Percentiles rank a stretch among this genome's conserved stretches.
phyloP scores from a whole-genome alignment of 2,113 vertebrate species.

The Cromileptes altivelis region DNA sequence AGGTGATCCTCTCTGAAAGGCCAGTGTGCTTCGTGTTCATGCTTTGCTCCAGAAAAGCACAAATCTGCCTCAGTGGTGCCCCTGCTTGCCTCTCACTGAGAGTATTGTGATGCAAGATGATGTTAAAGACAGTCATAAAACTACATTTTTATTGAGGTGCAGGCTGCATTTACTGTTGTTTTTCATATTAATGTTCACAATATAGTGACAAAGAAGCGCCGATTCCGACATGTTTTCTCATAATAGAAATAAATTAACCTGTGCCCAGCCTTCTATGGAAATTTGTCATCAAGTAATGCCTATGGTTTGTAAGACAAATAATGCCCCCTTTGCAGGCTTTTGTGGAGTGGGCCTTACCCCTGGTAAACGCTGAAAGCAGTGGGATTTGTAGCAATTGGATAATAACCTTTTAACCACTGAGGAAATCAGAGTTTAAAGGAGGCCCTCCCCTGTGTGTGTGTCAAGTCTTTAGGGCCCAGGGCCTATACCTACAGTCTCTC shows the following conservation, averaged over 20 bases:
- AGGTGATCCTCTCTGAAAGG: slow-evolving; percentile 59
- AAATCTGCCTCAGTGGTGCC: not conserved
- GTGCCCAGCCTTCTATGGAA: slow-evolving; percentile 16
- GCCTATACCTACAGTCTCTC: slow-evolving; percentile 69
- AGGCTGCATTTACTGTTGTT: not conserved
- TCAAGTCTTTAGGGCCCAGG: slow-evolving; percentile 65
- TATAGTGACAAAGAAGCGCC: not conserved
- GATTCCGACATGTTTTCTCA: not conserved
- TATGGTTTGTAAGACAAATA: slow-evolving; percentile 50
- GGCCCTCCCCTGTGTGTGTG: slow-evolving; percentile 61
- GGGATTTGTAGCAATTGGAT: slow-evolving; percentile 63
- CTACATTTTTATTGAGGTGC: not conserved
- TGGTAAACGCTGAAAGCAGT: slow-evolving; percentile 79
- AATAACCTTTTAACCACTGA: slow-evolving; percentile 71
- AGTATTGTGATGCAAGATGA: not conserved
- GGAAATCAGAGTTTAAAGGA: slow-evolving; percentile 75
- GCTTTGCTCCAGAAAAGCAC: slow-evolving; percentile 10
- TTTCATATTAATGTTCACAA: not conserved
- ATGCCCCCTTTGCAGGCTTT: slow-evolving; percentile 58
- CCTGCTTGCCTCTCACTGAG: not conserved
- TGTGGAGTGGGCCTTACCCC: slow-evolving; percentile 73
- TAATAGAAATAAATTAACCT: slow-evolving; percentile 3
- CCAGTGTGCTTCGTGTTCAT: slow-evolving; percentile 9
- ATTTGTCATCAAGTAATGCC: slow-evolving; percentile 24
- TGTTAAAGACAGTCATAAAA: not conserved